phyloP scores from a whole-genome alignment of 2,888 invertebrate genomes.

The Cerastis leucographa region DNA sequence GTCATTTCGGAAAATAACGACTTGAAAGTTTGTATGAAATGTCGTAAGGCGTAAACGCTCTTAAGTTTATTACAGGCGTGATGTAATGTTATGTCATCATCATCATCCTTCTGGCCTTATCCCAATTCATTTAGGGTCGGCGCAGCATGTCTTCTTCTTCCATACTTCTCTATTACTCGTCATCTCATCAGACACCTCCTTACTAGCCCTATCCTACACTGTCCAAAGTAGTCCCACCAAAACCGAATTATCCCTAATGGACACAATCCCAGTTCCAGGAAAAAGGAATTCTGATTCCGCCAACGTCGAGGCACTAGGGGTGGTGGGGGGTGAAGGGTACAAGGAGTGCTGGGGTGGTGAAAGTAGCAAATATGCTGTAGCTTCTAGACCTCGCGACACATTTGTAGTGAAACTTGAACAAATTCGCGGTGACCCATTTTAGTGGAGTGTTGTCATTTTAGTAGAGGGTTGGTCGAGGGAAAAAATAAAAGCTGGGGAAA shows the following conservation, averaged over 20 bases:
- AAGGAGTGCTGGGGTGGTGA: neutral
- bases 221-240: neutral
- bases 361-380: slow-evolving; percentile 58
- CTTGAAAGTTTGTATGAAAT: too few relatives aligned
- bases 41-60: too few relatives aligned
- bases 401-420: slow-evolving; percentile 59
- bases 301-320: slow-evolving; percentile 58
- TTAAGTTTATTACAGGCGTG: too few relatives aligned
- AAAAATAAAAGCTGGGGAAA: neutral
- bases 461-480: neutral
- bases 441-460: slow-evolving; percentile 14
- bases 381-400: slow-evolving; percentile 65
- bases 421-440: slow-evolving; percentile 50
- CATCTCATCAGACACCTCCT: neutral
- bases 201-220: neutral
- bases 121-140: neutral
- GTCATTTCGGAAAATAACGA: too few relatives aligned
- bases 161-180: neutral
- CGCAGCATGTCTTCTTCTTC: neutral
- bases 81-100: neutral
- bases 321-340: neutral
- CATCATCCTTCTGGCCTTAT: neutral
- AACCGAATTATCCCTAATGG: slow-evolving; percentile 33
- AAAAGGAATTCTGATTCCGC: slow-evolving; percentile 66
- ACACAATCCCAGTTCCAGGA: slow-evolving; percentile 40